Evolutionary conservation across 2,888 invertebrate species (phyloP).

Genomic region (Galeopsomyia nigrocyanea): DNA sequence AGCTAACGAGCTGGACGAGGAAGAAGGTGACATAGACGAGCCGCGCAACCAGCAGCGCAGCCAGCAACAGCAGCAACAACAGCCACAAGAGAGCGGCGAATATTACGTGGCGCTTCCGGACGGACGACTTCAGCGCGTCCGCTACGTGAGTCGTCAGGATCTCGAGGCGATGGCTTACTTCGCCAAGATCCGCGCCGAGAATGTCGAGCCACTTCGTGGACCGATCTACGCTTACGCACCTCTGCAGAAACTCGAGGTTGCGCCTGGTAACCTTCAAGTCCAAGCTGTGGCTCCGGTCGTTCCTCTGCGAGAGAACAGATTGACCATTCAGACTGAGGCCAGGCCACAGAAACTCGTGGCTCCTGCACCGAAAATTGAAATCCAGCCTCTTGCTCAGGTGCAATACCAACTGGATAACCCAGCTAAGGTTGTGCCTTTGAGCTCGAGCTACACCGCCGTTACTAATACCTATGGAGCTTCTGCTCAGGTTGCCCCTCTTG

Average conservation of each 20-base stretch:
- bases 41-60: conserved; percentile 48
- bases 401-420: conserved; percentile 60
- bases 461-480: conserved; percentile 58
- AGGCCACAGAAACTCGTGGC: conserved; percentile 48
- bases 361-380: conserved; percentile 56
- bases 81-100: conserved; percentile 69
- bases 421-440: conserved; percentile 54
- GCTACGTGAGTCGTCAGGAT: conserved; percentile 73
- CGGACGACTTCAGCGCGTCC: conserved; percentile 75
- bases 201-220: conserved; percentile 75
- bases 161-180: conserved; percentile 75
- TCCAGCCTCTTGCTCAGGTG: conserved; percentile 61
- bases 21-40: conserved; percentile 60
- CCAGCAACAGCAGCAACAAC: conserved; percentile 53
- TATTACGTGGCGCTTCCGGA: conserved; percentile 78
- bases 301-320: not conserved
- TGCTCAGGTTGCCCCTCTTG: conserved; percentile 50
- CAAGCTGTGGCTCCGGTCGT: conserved; percentile 48
- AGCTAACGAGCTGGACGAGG: conserved; percentile 61
- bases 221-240: conserved; percentile 73
- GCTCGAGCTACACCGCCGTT: conserved; percentile 58
- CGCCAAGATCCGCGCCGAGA: conserved; percentile 75
- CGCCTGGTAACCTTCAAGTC: conserved; percentile 49
- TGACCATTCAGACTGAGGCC: conserved; percentile 27
- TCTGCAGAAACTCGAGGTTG: conserved; percentile 61